Base-by-base conservation (phyloP, 2,797 vertebrate genomes). In the Cyprinella venusta region DNA sequence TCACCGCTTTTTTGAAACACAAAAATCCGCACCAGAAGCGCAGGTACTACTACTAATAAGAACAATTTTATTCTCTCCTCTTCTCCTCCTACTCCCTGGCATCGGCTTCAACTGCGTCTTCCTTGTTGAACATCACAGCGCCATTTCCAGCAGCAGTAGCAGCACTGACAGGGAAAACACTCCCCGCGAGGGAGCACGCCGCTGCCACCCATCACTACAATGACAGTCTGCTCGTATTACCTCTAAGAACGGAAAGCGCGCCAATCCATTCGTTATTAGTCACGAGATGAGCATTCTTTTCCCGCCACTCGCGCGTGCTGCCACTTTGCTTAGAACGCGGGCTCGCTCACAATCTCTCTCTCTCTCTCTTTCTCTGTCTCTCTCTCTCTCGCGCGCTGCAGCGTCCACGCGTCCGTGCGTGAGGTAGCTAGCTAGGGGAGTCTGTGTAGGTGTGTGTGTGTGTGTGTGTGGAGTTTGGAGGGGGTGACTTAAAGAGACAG, bases 21-120 rank as follows among this genome's bases (percentile, higher is more conserved):
- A 94, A 95, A 91, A 92, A 93, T 94, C 94, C 94, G 92, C 91
- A 91, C 54, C 91, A 91, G 93, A 96, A 96, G 96, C 96, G 95
- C 95, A 97, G 96, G 96, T 96, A 95, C 96, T 92, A 95, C 96
- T 92, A 75, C 81, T 45, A 80, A 75, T 74, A 61, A 78, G 40
- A 50, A 48, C 48, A 88, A 42, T 77, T 85, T 48, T 72, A 24
- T 90, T 93, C 93, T 95, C 93, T 87, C 69, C 70, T 76, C 38
- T 59, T 48, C 59, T 80, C 63, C 64, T 71, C 33, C 82, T 95
- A 95, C 94, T 95, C 92, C 94, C 95, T 94, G 95, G 95, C 95
- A 95, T 96, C 95, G 94, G 96, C 95, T 94, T 93, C 91, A 91
- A 91, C 92, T 94, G 94, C 94, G 94, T 95, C 94, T 94, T 93